Conservation (phyloP, 1,140 invertebrate genomes). For the Eubasilissa regina region DNA sequence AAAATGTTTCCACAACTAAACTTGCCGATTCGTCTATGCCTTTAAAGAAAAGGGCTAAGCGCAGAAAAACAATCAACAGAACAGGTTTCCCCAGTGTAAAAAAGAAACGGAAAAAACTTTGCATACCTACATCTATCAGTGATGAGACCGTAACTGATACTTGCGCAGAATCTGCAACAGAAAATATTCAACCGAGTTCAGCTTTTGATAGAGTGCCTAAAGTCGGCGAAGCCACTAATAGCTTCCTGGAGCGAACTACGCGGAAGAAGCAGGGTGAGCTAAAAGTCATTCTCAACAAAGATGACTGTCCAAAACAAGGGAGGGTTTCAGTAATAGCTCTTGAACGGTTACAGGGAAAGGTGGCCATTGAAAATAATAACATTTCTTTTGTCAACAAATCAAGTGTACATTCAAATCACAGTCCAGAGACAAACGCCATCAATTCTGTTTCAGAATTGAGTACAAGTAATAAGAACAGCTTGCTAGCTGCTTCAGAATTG, state of each 20-base stretch:
- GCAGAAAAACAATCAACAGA: conserved; percentile 85
- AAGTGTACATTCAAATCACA: conserved; percentile 5
- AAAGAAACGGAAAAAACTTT: conserved; percentile 85
- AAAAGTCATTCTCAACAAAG: conserved; percentile 70
- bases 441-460: conserved; percentile 7
- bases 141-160: conserved; percentile 61
- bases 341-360: conserved; percentile 74
- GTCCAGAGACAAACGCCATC: neutral
- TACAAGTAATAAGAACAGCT: neutral
- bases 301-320: conserved; percentile 70
- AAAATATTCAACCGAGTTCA: conserved; percentile 66
- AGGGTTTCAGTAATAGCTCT: conserved; percentile 74
- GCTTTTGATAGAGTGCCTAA: conserved; percentile 78
- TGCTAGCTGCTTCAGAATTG: conserved; percentile 30
- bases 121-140: conserved; percentile 33
- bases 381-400: conserved; percentile 36
- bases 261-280: conserved; percentile 66
- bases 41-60: conserved; percentile 78
- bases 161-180: conserved; percentile 58
- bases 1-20: conserved; percentile 56
- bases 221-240: conserved; percentile 76
- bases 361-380: conserved; percentile 51
- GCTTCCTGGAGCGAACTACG: conserved; percentile 75
- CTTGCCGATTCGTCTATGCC: conserved; percentile 57
- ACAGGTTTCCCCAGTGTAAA: conserved; percentile 90